Conservation (phyloP, 2,113 vertebrate species). For the Okapia johnstoni region DNA sequence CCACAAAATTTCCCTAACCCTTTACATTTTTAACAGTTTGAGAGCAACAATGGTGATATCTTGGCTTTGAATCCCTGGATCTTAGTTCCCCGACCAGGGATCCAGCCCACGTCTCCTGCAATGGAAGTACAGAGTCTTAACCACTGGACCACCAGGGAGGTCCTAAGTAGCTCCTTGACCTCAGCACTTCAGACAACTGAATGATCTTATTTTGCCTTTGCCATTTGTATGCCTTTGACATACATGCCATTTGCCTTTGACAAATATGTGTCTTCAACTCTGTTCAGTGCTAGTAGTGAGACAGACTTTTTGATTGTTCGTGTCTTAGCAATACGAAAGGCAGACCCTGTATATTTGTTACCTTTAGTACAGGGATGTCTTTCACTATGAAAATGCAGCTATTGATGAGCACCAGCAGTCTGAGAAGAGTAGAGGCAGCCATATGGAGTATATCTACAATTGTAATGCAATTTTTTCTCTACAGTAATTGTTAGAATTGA, state of each 20-base stretch:
- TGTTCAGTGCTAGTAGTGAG: background rate
- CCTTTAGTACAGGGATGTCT: background rate
- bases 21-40: background rate
- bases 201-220: conserved; percentile 26
- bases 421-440: background rate
- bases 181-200: background rate
- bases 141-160: background rate
- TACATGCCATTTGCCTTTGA: background rate
- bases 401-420: background rate
- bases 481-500: background rate
- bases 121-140: background rate
- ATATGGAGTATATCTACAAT: background rate
- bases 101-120: background rate
- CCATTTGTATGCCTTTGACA: background rate
- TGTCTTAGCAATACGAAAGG: background rate
- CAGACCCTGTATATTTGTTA: background rate
- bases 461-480: background rate
- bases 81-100: background rate
- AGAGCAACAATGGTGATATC: background rate
- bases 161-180: background rate
- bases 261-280: background rate
- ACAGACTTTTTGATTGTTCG: background rate
- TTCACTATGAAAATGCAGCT: background rate
- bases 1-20: background rate
- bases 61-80: background rate